A percentile compares a stretch with the other conserved stretches of the same genome.
These are phyloP conservation scores for Osmerus eperlanus DNA, from an alignment of 2,113 vertebrate species.

Conservation along the genomic window DNA sequence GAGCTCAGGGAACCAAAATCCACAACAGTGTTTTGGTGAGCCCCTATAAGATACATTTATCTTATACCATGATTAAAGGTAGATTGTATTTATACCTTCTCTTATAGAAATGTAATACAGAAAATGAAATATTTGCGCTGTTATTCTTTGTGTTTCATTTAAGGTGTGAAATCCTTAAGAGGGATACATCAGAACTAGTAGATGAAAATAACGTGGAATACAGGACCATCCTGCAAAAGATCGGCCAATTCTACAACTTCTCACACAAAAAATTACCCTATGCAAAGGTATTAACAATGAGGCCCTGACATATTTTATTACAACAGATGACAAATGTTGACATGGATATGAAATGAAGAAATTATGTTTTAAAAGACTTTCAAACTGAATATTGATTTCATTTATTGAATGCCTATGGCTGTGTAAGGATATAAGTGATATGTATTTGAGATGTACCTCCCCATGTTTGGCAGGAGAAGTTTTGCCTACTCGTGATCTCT, in stretches of 20 bases:
- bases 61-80: too few relatives aligned
- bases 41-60: not conserved
- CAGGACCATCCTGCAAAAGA: conserved; percentile 14
- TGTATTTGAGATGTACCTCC: not conserved
- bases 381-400: too few relatives aligned
- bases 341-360: too few relatives aligned
- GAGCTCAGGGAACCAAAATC: conserved; percentile 14
- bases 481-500: conserved; percentile 1
- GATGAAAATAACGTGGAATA: conserved; percentile 4
- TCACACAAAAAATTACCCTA: conserved; percentile 6
- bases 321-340: too few relatives aligned
- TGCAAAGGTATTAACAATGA: not conserved
- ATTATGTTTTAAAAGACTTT: too few relatives aligned
- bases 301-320: not conserved
- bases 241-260: conserved; percentile 9
- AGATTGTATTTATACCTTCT: too few relatives aligned
- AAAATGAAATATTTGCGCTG: not conserved
- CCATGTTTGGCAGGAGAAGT: not conserved
- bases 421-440: not conserved
- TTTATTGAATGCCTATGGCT: not conserved
- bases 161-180: conserved; percentile 1
- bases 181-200: conserved; percentile 2
- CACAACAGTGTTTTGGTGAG: conserved; percentile 9
- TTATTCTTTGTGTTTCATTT: not conserved
- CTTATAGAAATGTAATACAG: not conserved